These are phyloP conservation scores for Drosophila nannoptera DNA, from an alignment of 1,140 invertebrate species.

Conservation along the genomic window DNA sequence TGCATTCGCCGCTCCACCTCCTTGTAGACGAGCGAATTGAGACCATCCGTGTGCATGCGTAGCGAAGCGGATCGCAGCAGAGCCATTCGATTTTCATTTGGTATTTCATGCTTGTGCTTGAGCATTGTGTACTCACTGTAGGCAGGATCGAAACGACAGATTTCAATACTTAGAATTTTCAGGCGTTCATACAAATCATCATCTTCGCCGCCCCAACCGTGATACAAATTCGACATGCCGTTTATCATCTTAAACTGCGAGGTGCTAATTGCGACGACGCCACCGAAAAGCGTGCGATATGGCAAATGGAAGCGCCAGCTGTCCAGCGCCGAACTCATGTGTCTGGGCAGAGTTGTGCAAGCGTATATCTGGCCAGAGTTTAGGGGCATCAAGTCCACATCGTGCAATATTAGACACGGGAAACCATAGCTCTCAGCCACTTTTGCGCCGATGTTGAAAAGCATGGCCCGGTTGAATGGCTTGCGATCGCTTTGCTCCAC, in stretches of 20 bases:
- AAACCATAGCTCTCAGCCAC: slow-evolving; percentile 87
- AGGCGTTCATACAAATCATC: slow-evolving; percentile 90
- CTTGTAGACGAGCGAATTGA: slow-evolving; percentile 85
- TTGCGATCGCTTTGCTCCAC: slow-evolving; percentile 89
- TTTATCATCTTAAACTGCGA: slow-evolving; percentile 89
- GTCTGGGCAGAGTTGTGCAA: slow-evolving; percentile 91
- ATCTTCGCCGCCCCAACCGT: slow-evolving; percentile 94
- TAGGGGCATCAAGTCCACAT: slow-evolving; percentile 95
- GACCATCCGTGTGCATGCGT: slow-evolving; percentile 83
- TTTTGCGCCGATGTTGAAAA: slow-evolving; percentile 94
- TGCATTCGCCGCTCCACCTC: slow-evolving; percentile 81
- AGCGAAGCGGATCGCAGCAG: slow-evolving; percentile 79
- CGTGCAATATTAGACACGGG: slow-evolving; percentile 96
- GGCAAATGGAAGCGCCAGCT: slow-evolving; percentile 90
- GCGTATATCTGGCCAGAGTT: slow-evolving; percentile 94
- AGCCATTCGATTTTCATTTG: slow-evolving; percentile 62
- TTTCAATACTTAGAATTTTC: slow-evolving; percentile 80
- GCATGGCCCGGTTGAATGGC: slow-evolving; percentile 95
- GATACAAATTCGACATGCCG: slow-evolving; percentile 91
- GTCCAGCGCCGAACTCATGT: slow-evolving; percentile 95
- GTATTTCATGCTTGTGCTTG: slow-evolving; percentile 83
- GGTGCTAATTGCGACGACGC: slow-evolving; percentile 86
- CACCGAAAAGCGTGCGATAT: slow-evolving; percentile 87
- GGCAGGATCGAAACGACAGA: slow-evolving; percentile 86
- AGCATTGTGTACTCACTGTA: slow-evolving; percentile 89